Percentiles rank a stretch among this genome's conserved stretches.
phyloP scores from a whole-genome alignment of 2,797 vertebrate genomes.

The Nasua narica region DNA sequence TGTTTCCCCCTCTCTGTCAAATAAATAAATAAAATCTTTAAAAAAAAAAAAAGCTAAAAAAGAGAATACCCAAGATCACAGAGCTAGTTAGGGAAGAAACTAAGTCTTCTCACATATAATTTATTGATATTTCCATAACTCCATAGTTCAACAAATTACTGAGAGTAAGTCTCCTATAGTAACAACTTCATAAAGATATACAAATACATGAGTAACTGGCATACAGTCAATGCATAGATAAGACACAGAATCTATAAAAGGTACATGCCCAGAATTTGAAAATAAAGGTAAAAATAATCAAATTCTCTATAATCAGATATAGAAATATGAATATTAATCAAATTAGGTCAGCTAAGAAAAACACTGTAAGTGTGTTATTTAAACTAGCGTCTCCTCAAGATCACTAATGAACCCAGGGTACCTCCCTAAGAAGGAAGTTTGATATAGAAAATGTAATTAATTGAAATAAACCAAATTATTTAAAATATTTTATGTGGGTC shows the following conservation, averaged over 20 bases:
- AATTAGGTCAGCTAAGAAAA: neutral
- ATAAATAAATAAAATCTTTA: neutral
- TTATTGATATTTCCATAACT: neutral
- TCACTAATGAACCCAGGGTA: neutral
- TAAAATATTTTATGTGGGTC: neutral
- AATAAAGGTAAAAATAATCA: conserved; percentile 24
- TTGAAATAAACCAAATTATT: neutral
- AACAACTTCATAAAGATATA: neutral
- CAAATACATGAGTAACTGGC: neutral
- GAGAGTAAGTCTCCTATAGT: neutral
- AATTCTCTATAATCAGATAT: neutral
- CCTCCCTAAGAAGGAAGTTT: neutral
- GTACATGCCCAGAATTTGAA: neutral
- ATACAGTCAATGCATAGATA: neutral
- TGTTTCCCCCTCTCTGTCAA: too few species aligned
- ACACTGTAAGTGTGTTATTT: neutral
- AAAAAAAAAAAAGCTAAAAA: neutral
- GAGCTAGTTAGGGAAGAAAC: neutral
- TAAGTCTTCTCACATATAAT: neutral
- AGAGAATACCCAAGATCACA: neutral
- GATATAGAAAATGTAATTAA: neutral
- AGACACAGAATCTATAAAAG: neutral
- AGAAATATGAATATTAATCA: neutral
- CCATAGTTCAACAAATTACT: neutral
- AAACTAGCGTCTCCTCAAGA: neutral